Conservation (phyloP, 2,113 vertebrate genomes). For the Procavia capensis region DNA sequence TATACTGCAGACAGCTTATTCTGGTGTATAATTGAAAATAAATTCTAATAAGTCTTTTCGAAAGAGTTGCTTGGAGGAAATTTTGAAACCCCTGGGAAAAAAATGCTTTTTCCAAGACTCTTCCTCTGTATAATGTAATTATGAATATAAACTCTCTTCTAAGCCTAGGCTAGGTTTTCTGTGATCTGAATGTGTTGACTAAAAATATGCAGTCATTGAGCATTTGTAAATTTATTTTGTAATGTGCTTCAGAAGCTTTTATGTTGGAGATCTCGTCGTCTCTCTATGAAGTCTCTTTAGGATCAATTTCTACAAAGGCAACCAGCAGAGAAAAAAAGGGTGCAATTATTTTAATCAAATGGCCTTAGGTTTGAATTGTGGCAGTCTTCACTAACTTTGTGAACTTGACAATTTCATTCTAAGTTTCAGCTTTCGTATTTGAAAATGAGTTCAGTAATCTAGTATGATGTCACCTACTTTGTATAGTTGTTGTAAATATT, state of each 20-base stretch:
- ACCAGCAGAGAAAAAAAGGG: background rate
- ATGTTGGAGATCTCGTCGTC: background rate
- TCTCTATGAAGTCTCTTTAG: conserved; percentile 36
- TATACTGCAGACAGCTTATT: conserved; percentile 90
- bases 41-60: conserved; percentile 91
- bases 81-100: conserved; percentile 76
- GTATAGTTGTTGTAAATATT: background rate
- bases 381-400: background rate
- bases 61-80: conserved; percentile 87
- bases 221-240: background rate
- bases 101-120: conserved; percentile 56
- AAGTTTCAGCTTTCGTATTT: conserved; percentile 18
- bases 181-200: conserved; percentile 10
- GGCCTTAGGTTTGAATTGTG: background rate
- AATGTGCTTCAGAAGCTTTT: background rate
- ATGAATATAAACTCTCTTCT: conserved; percentile 67
- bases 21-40: conserved; percentile 94
- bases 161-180: conserved; percentile 13
- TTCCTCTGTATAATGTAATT: conserved; percentile 65
- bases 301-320: conserved; percentile 1
- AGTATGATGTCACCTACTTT: background rate
- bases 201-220: conserved; percentile 30
- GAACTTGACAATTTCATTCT: background rate
- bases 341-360: background rate
- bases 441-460: background rate